Evolutionary conservation across 1,140 invertebrate species (phyloP).

Genomic region (Bombus superbus): DNA sequence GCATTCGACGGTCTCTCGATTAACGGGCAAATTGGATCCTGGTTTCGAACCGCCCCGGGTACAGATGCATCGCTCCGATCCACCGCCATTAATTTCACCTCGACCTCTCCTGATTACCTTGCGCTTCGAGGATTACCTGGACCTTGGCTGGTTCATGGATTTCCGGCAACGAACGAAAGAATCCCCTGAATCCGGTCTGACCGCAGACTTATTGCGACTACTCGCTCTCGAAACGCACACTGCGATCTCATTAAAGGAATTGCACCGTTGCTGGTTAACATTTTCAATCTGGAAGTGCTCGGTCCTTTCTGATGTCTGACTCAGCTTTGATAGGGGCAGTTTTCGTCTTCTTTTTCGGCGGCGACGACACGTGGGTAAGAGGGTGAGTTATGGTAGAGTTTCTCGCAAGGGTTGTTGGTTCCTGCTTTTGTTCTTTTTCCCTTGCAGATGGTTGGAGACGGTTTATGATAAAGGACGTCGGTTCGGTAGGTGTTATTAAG

Average conservation of each 20-base stretch:
- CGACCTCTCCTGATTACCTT: constrained; percentile 66
- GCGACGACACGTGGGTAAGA: too few relatives aligned
- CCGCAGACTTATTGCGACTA: constrained; percentile 61
- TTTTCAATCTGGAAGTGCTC: constrained; percentile 26
- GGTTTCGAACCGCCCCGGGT: constrained; percentile 62
- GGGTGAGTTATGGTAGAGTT: neutral
- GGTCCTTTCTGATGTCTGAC: neutral
- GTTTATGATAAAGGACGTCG: neutral
- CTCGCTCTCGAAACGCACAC: constrained; percentile 6
- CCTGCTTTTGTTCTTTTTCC: neutral
- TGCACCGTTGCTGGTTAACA: constrained; percentile 29
- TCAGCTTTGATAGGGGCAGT: neutral
- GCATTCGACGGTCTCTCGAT: constrained; percentile 67
- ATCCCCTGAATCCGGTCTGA: constrained; percentile 47
- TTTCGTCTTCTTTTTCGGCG: neutral
- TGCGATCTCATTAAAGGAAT: constrained; percentile 40
- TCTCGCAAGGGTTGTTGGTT: neutral
- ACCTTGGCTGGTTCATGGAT: constrained; percentile 30
- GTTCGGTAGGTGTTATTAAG: neutral
- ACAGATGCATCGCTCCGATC: constrained; percentile 71
- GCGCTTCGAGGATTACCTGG: constrained; percentile 65
- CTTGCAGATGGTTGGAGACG: neutral
- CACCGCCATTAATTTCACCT: constrained; percentile 70
- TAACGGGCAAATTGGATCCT: constrained; percentile 73
- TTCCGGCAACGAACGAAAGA: constrained; percentile 48